A percentile compares a stretch with the other conserved stretches of the same genome.
Conservation (phyloP, 1,140 invertebrate species). For the Drosophila pruinosa region DNA sequence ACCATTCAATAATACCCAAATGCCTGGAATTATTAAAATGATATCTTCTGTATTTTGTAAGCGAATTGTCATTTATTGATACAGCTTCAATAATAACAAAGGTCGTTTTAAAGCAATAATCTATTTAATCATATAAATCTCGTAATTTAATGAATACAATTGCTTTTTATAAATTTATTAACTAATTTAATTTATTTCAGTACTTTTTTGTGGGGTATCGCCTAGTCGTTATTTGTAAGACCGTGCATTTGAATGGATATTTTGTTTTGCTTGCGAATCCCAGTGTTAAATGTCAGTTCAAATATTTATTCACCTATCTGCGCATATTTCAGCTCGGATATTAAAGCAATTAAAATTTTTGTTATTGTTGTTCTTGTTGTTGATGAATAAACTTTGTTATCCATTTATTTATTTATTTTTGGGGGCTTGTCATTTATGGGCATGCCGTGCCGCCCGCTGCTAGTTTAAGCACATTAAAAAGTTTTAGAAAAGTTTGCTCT, state of each 20-base stretch:
- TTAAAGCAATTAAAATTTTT: constrained; percentile 54
- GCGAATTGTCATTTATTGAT: not conserved
- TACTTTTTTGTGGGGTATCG: not conserved
- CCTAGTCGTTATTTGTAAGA: not conserved
- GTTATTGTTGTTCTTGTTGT: constrained; percentile 13
- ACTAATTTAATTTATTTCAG: not conserved
- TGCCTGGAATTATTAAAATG: not conserved
- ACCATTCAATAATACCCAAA: too few species aligned
- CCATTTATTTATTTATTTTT: constrained; percentile 23
- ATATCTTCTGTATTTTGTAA: not conserved
- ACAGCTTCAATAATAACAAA: too few species aligned
- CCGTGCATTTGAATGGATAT: not conserved
- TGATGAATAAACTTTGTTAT: constrained; percentile 33
- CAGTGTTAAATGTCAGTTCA: constrained; percentile 39
- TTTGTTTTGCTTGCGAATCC: constrained; percentile 27
- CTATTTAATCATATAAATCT: too few species aligned
- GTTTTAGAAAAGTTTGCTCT: constrained; percentile 34
- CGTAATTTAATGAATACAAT: too few species aligned
- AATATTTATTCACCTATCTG: constrained; percentile 49
- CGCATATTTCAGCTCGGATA: constrained; percentile 36
- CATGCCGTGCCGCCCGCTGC: constrained; percentile 16
- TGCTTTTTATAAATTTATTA: not conserved
- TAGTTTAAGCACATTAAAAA: constrained; percentile 47
- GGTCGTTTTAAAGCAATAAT: too few species aligned
- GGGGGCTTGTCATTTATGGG: constrained; percentile 14